Evolutionary conservation across 2,888 invertebrate species (phyloP), one percentile per base, ranked within the genome.

Genomic region (Drosophila seclusa): DNA sequence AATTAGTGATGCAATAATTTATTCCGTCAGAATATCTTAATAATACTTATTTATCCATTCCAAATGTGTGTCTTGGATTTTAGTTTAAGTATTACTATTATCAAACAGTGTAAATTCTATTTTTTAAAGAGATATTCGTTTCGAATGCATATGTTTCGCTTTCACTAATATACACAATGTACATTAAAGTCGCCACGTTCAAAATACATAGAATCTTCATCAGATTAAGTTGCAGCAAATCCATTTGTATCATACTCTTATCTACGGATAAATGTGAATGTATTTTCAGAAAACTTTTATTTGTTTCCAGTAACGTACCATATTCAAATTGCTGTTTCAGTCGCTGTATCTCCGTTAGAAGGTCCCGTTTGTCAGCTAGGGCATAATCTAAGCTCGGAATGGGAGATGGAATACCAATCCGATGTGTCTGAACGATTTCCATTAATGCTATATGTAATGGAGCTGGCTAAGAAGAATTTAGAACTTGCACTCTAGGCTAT

Each of bases 171-270:
- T 57, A 55, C 16, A 54, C 61, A 0, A 76, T n/a, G 42, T 48
- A 75, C 13, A 87, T 18, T 13, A 89, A n/a, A 5, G 74, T 65
- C 1, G 73, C 10, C 13, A 78, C 31, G 48, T 87, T 72, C 61
- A 85, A 24, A 10, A 64, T 50, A 4, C 87, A 10, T 13, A 89
- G 32, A n/a, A 85, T 40, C 49, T 89, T 87, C 38, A 89, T 42
- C 38, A 85, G 31, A 21, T 89, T 89, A 0, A 82, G 11, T 36
- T 85, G 88, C 57, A 89, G 27, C 29, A 82, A 32, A 8, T 75
- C 70, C 80, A 85, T 84, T 16, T 57, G 40, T 6, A 68, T 0
- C 3, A 68, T 18, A 21, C 45, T 58, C 2, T 52, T 8, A 42
- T 74, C 84, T 87, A 7, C 0, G 4, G 10, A 18, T 13, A 55